These are phyloP conservation scores for Phengaris arion DNA, from an alignment of 2,888 invertebrate species.

Conservation along the genomic window DNA sequence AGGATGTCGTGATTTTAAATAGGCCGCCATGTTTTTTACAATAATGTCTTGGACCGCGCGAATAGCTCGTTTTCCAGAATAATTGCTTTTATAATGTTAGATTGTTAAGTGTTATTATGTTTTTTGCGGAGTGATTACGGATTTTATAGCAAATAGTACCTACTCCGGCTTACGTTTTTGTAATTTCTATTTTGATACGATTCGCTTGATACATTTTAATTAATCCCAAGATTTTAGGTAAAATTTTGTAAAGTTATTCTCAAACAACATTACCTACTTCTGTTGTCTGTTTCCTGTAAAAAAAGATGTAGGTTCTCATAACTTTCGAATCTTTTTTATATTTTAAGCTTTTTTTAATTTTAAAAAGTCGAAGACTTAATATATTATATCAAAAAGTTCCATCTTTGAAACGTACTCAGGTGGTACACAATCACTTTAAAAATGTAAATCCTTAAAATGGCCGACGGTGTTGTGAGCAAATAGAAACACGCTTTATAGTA, in stretches of 20 bases:
- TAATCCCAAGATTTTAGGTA: not conserved
- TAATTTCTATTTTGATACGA: not conserved
- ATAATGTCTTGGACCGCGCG: slow-evolving; percentile 36
- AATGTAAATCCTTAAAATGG: too few relatives aligned
- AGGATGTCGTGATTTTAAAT: slow-evolving; percentile 65
- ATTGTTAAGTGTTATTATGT: slow-evolving; percentile 18
- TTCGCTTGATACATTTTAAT: not conserved
- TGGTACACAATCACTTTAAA: too few relatives aligned
- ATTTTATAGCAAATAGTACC: not conserved
- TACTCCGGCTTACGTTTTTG: not conserved
- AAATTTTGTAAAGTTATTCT: too few relatives aligned
- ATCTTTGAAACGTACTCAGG: too few relatives aligned
- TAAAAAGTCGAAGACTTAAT: too few relatives aligned
- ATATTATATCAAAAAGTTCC: too few relatives aligned
- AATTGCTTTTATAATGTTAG: slow-evolving; percentile 20
- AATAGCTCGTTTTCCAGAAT: slow-evolving; percentile 35
- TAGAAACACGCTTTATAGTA: not conserved
- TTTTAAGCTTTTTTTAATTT: too few relatives aligned
- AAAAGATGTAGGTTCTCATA: too few relatives aligned
- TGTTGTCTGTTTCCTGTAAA: too few relatives aligned
- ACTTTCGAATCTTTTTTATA: too few relatives aligned
- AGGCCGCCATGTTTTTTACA: slow-evolving; percentile 35
- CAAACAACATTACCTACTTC: too few relatives aligned
- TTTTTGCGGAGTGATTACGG: slow-evolving; percentile 1
- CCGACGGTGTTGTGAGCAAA: not conserved